Evolutionary conservation across 2,797 vertebrate genomes (phyloP).

Genomic region (Takifugu ocellatus): DNA sequence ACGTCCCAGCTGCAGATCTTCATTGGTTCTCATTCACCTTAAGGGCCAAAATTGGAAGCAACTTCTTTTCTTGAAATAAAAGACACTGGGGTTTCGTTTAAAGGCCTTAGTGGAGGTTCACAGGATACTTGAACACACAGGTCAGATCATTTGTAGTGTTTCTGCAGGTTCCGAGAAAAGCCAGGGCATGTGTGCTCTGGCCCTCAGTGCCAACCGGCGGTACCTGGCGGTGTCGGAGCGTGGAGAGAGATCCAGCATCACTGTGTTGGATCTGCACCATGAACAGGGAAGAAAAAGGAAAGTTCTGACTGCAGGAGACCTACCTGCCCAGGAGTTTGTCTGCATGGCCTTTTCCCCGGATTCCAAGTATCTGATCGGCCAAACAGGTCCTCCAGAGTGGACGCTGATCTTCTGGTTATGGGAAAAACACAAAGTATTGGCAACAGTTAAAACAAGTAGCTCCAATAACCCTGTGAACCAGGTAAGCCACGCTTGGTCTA

Average conservation of each 20-base stretch:
- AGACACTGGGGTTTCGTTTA: too few relatives aligned
- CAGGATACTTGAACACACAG: too few relatives aligned
- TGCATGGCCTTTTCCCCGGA: conserved; percentile 90
- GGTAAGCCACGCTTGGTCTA: conserved; percentile 62
- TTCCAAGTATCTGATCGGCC: conserved; percentile 84
- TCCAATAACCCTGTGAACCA: conserved; percentile 75
- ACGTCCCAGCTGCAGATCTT: too few relatives aligned
- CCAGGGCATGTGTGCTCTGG: conserved; percentile 79
- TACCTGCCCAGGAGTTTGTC: conserved; percentile 69
- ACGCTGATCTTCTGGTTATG: conserved; percentile 86
- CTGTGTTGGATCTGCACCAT: conserved; percentile 83
- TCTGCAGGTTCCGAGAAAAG: conserved; percentile 82
- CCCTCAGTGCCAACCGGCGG: conserved; percentile 82
- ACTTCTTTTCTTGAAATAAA: too few relatives aligned
- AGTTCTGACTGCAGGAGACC: conserved; percentile 74
- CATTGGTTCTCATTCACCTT: too few relatives aligned
- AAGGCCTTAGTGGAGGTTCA: too few relatives aligned
- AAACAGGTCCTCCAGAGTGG: conserved; percentile 80
- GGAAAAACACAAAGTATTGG: conserved; percentile 88
- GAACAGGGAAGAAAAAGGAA: conserved; percentile 80
- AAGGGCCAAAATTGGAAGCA: too few relatives aligned
- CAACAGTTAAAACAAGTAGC: conserved; percentile 67
- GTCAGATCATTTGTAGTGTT: neutral
- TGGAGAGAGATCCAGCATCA: conserved; percentile 77
- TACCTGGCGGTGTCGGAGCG: conserved; percentile 87